Percentiles rank a stretch among this genome's conserved stretches.
These are phyloP conservation scores for Drosophila pachea DNA, from an alignment of 1,140 invertebrate genomes.

Conservation along the genomic window DNA sequence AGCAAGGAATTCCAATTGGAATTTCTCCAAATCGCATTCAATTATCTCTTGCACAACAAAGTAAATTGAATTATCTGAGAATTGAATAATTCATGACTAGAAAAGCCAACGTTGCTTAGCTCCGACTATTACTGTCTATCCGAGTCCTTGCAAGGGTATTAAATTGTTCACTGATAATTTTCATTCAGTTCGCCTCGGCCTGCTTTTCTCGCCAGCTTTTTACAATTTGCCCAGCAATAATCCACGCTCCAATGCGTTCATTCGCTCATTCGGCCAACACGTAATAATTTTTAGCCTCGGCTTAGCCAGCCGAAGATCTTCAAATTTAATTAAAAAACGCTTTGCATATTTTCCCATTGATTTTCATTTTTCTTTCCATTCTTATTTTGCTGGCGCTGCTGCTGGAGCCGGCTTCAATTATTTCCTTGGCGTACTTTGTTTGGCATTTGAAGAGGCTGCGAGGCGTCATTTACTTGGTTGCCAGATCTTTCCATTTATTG, in stretches of 20 bases:
- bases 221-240: conserved; percentile 52
- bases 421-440: conserved; percentile 35
- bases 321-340: conserved; percentile 69
- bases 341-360: conserved; percentile 68
- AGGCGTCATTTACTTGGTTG: conserved; percentile 17
- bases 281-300: conserved; percentile 47
- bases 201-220: conserved; percentile 6
- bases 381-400: background rate
- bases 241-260: conserved; percentile 50
- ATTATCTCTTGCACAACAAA: too few species aligned
- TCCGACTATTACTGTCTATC: background rate
- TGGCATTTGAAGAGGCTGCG: conserved; percentile 51
- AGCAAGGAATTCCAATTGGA: too few species aligned
- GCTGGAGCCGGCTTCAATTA: conserved; percentile 34
- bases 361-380: conserved; percentile 34
- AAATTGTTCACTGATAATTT: background rate
- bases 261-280: conserved; percentile 17
- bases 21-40: too few species aligned
- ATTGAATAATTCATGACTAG: too few species aligned
- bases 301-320: conserved; percentile 51
- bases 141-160: conserved; percentile 1
- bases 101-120: background rate
- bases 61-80: too few species aligned
- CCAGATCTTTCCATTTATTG: conserved; percentile 33
- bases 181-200: background rate